Evolutionary conservation across 2,113 vertebrate species (phyloP).

Genomic region (Cygnus buccinator): DNA sequence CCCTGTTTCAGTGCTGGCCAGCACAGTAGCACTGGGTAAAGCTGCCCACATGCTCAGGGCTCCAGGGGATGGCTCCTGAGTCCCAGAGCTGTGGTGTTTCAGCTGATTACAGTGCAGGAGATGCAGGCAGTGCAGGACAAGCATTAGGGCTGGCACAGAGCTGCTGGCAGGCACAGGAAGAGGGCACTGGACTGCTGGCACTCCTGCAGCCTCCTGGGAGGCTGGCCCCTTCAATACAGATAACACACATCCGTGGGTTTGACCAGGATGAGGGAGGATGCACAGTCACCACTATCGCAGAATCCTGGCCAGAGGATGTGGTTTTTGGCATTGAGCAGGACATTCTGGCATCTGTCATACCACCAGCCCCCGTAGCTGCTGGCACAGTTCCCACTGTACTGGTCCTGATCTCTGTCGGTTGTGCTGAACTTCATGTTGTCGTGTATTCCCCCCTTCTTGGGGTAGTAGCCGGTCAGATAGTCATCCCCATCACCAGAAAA

Average conservation of each 20-base stretch:
- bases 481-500: conserved; percentile 16
- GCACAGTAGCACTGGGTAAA: rapidly evolving
- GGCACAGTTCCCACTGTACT: conserved; percentile 45
- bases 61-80: neutral
- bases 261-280: conserved; percentile 64
- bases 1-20: neutral
- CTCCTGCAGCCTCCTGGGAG: neutral
- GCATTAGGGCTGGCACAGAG: neutral
- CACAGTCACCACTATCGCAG: conserved; percentile 30
- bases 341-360: conserved; percentile 61
- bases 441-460: conserved; percentile 47
- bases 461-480: conserved; percentile 37
- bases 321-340: conserved; percentile 57
- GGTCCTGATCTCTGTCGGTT: conserved; percentile 60
- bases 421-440: conserved; percentile 76
- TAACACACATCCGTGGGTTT: conserved; percentile 63
- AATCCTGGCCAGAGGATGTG: conserved; percentile 54
- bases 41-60: neutral
- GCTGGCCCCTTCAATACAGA: neutral
- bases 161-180: neutral
- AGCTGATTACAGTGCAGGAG: neutral
- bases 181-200: neutral
- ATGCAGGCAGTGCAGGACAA: neutral
- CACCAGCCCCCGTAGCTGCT: conserved; percentile 68
- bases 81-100: neutral